phyloP scores from a whole-genome alignment of 2,888 invertebrate species.

The Conops quadrifasciatus region DNA sequence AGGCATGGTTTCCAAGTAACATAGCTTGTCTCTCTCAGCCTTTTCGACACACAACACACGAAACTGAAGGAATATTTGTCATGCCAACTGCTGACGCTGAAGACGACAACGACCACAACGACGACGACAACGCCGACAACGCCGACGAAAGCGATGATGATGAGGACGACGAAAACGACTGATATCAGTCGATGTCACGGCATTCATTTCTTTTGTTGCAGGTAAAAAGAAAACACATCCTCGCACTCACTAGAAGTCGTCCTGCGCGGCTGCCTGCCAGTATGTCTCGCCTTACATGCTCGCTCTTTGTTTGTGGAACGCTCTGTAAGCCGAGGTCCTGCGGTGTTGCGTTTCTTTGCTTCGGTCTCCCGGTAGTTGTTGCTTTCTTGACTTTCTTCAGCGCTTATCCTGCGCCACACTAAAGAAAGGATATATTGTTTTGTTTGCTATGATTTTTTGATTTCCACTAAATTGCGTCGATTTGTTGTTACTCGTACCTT shows the following conservation, averaged over 20 bases:
- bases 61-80: conserved; percentile 26
- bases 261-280: not conserved
- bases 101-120: conserved; percentile 5
- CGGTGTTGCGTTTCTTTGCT: conserved; percentile 22
- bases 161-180: too few species aligned
- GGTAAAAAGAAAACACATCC: conserved; percentile 34
- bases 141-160: too few species aligned
- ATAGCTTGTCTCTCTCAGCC: not conserved
- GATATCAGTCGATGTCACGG: conserved; percentile 23
- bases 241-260: not conserved
- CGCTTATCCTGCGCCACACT: not conserved
- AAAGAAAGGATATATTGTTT: conserved; percentile 20
- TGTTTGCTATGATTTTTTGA: conserved; percentile 43
- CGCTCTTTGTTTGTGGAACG: not conserved
- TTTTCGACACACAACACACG: conserved; percentile 12
- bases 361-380: conserved; percentile 25
- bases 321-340: conserved; percentile 23
- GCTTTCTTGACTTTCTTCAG: conserved; percentile 10
- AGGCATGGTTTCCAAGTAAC: not conserved
- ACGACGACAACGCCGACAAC: conserved; percentile 16
- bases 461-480: conserved; percentile 53
- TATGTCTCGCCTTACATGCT: not conserved
- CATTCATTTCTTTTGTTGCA: conserved; percentile 34
- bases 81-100: conserved; percentile 28
- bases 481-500: conserved; percentile 39